Conservation (phyloP, 2,888 invertebrate species). For the Drosophila mimica region DNA sequence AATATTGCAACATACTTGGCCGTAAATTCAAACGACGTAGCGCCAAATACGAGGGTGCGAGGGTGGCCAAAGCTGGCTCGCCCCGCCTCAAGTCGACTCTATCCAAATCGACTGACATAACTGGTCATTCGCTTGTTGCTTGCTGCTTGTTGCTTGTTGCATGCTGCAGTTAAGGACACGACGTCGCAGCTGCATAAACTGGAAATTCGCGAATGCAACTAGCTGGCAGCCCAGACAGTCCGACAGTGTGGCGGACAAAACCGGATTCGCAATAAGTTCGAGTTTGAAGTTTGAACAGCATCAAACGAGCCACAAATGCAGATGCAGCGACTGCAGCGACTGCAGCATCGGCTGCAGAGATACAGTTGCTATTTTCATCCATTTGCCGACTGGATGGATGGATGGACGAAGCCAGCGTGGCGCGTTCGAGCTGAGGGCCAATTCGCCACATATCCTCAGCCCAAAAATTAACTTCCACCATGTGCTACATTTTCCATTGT, state of each 20-base stretch:
- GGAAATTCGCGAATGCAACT: conserved; percentile 73
- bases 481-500: conserved; percentile 11
- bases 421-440: conserved; percentile 50
- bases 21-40: conserved; percentile 66
- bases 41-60: conserved; percentile 74
- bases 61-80: conserved; percentile 66
- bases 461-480: conserved; percentile 23
- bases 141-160: conserved; percentile 28
- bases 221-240: conserved; percentile 63
- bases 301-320: conserved; percentile 45
- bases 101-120: conserved; percentile 72
- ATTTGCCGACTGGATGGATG: conserved; percentile 31
- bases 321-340: conserved; percentile 39
- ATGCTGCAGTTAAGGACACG: conserved; percentile 68
- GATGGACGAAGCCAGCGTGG: conserved; percentile 12
- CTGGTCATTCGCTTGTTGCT: conserved; percentile 75
- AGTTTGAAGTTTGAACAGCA: conserved; percentile 68
- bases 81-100: conserved; percentile 61
- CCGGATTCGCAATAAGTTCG: conserved; percentile 76
- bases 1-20: conserved; percentile 76
- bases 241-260: conserved; percentile 44
- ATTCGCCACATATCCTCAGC: conserved; percentile 20
- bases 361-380: conserved; percentile 48
- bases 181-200: conserved; percentile 73
- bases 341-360: conserved; percentile 6